Conservation (phyloP, 1,140 invertebrate genomes). For the Coenobita brevimanus region DNA sequence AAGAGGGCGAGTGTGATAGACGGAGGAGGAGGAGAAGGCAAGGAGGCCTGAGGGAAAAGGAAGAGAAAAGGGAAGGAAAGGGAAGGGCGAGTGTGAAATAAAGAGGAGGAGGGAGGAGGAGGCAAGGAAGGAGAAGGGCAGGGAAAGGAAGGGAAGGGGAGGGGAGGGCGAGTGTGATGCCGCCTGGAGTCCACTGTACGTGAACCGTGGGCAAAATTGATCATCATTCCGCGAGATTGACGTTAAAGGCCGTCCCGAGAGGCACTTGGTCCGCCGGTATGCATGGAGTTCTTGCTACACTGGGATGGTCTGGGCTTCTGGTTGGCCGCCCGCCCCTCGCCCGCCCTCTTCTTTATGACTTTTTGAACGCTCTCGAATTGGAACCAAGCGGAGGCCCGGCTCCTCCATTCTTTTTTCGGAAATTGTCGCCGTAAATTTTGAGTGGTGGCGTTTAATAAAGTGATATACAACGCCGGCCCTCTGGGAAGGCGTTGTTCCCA, state of each 20-base stretch:
- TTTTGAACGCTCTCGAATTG: conserved; percentile 62
- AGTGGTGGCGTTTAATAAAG: conserved; percentile 58
- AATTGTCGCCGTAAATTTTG: conserved; percentile 56
- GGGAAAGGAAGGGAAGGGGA: too few species aligned
- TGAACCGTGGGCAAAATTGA: conserved; percentile 56
- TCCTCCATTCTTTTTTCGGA: conserved; percentile 54
- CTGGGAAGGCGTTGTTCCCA: neutral
- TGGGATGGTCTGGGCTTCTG: conserved; percentile 37
- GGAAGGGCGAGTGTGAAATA: neutral
- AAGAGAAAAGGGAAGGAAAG: neutral
- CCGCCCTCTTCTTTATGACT: conserved; percentile 55
- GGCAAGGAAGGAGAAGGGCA: neutral
- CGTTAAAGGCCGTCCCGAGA: conserved; percentile 57
- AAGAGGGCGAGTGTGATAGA: neutral
- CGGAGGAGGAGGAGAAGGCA: neutral
- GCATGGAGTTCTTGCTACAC: conserved; percentile 56
- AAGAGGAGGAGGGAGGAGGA: too few species aligned
- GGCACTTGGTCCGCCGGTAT: conserved; percentile 52
- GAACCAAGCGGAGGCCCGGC: conserved; percentile 28
- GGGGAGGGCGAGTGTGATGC: neutral
- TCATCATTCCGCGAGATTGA: conserved; percentile 63
- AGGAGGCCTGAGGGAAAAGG: neutral
- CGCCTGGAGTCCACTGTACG: conserved; percentile 34
- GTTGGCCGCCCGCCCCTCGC: conserved; percentile 23
- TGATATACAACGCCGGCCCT: conserved; percentile 45